Evolutionary conservation across 2,888 invertebrate genomes (phyloP).

Genomic region (Acronicta aceris): DNA sequence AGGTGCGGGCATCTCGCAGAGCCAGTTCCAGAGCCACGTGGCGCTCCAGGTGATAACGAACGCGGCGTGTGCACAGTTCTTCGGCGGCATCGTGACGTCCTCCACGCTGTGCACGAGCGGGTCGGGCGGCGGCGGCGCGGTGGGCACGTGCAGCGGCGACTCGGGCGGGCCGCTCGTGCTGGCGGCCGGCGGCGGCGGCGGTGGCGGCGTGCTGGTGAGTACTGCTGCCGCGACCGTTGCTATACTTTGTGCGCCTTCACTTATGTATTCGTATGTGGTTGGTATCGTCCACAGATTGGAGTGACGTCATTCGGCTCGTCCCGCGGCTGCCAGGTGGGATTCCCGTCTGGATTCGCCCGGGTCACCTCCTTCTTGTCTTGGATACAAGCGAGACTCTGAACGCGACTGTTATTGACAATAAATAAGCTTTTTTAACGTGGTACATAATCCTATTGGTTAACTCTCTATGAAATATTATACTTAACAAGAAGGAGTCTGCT

Average conservation of each 20-base stretch:
- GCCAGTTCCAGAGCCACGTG: constrained; percentile 71
- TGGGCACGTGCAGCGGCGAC: constrained; percentile 71
- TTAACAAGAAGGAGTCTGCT: no score
- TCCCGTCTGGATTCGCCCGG: constrained; percentile 55
- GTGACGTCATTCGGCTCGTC: constrained; percentile 50
- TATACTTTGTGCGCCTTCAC: background rate
- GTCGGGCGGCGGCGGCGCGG: constrained; percentile 27
- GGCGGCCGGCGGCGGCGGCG: constrained; percentile 28
- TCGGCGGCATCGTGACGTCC: constrained; percentile 50
- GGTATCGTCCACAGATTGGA: constrained; percentile 47
- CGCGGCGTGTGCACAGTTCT: constrained; percentile 57
- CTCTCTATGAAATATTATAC: no score
- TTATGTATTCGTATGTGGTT: background rate
- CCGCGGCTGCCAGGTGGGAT: constrained; percentile 50
- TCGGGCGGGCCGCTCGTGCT: constrained; percentile 60
- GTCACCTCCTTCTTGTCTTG: constrained; percentile 52
- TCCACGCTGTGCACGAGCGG: constrained; percentile 65
- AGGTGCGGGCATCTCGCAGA: constrained; percentile 46
- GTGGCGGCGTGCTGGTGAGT: constrained; percentile 44
- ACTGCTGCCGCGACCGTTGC: background rate
- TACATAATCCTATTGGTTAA: no score
- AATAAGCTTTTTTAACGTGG: background rate
- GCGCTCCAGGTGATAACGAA: constrained; percentile 68
- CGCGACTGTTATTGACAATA: background rate
- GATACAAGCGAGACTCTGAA: constrained; percentile 48